These are phyloP conservation scores for Sphaerophoria taeniata DNA, from an alignment of 2,888 invertebrate species.

Conservation along the genomic window DNA sequence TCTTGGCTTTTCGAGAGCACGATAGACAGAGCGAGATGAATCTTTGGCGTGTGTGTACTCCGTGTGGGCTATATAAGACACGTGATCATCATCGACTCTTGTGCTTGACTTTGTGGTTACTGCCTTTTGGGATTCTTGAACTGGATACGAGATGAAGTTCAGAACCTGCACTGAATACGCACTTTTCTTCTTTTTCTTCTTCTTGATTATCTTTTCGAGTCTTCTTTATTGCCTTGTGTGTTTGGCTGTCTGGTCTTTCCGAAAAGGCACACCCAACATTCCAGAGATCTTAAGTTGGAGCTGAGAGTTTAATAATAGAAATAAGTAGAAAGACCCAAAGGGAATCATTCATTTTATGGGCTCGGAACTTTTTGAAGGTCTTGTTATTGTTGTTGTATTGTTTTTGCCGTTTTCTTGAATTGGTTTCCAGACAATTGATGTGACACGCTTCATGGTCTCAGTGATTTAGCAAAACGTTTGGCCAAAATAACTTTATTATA, in stretches of 20 bases:
- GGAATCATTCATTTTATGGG: constrained; percentile 13
- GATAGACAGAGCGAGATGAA: background rate
- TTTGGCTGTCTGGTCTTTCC: background rate
- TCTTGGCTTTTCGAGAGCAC: constrained; percentile 5
- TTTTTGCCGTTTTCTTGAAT: background rate
- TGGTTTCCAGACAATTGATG: constrained; percentile 45
- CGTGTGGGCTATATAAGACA: too few species aligned
- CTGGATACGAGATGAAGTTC: background rate
- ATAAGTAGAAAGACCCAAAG: background rate
- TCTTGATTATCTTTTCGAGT: constrained; percentile 23
- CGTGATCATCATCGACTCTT: constrained; percentile 36
- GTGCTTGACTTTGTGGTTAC: background rate
- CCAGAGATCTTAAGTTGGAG: background rate
- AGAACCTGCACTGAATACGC: constrained; percentile 5
- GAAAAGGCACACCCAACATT: constrained; percentile 38
- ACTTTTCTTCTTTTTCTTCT: background rate
- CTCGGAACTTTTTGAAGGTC: constrained; percentile 32
- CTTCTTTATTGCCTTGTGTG: background rate
- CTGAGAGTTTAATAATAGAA: background rate
- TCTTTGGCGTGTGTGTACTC: constrained; percentile 43
- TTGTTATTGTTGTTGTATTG: background rate
- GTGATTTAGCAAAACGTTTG: constrained; percentile 1
- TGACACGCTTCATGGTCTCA: constrained; percentile 58
- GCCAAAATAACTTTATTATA: constrained; percentile 11
- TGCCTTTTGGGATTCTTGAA: constrained; percentile 20